These are phyloP conservation scores for Diabrotica undecimpunctata DNA, from an alignment of 1,140 invertebrate genomes.

Conservation along the genomic window DNA sequence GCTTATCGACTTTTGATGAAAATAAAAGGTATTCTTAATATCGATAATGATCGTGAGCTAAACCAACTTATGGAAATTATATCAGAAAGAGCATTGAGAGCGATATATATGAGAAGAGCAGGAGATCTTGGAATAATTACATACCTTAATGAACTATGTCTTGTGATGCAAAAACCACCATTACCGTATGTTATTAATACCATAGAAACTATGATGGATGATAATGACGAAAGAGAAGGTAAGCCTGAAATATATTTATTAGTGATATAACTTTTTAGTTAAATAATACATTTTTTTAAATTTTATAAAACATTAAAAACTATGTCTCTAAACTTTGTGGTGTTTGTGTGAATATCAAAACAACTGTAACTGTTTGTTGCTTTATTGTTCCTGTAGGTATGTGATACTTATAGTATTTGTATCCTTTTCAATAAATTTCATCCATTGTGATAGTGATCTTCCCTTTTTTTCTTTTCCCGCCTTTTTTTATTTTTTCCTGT, in stretches of 20 bases:
- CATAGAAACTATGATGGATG: constrained; percentile 21
- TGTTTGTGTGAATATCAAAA: too few species aligned
- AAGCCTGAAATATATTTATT: neutral
- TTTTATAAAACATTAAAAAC: too few species aligned
- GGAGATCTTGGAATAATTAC: constrained; percentile 20
- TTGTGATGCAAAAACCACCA: constrained; percentile 22
- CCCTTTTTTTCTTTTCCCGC: too few species aligned
- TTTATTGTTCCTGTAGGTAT: too few species aligned
- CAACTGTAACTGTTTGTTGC: too few species aligned
- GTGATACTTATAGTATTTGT: too few species aligned
- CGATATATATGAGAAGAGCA: constrained; percentile 6
- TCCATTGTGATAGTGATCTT: too few species aligned
- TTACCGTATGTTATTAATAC: constrained; percentile 22
- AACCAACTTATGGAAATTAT: constrained; percentile 13
- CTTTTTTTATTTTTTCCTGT: too few species aligned
- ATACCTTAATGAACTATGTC: constrained; percentile 31
- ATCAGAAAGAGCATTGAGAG: constrained; percentile 15
- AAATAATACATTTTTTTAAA: constrained; percentile 5
- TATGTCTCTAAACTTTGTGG: too few species aligned
- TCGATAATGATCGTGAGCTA: constrained; percentile 10
- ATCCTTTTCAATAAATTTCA: too few species aligned
- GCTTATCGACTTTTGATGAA: constrained; percentile 5
- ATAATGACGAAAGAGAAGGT: constrained; percentile 19
- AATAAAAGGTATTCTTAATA: constrained; percentile 9
- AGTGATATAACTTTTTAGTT: too few species aligned